These are phyloP conservation scores for Pristionchus entomophagus DNA, from an alignment of 2,888 invertebrate genomes.

Conservation along the genomic window DNA sequence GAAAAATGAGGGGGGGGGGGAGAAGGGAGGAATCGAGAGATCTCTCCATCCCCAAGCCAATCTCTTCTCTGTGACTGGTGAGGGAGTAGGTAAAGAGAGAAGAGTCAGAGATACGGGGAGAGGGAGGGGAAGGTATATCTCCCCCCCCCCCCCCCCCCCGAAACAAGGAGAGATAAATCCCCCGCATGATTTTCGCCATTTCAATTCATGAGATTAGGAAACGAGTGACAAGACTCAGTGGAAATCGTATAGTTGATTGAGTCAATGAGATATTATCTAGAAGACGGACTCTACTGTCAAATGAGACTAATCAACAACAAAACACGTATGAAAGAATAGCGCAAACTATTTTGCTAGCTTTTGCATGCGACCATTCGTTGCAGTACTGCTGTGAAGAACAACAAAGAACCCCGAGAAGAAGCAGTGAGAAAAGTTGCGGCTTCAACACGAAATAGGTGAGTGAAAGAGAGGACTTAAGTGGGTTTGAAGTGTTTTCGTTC, in stretches of 20 bases:
- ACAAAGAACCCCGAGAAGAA: slow-evolving; percentile 23
- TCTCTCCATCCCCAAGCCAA: neutral
- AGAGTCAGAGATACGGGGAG: neutral
- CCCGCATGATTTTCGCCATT: slow-evolving; percentile 19
- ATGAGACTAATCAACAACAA: neutral
- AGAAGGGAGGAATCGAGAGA: neutral
- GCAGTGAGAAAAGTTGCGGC: neutral
- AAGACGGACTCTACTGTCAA: too few species aligned
- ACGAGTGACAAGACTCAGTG: neutral
- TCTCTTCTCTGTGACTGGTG: neutral
- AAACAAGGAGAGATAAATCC: slow-evolving; percentile 26
- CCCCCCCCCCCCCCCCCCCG: neutral
- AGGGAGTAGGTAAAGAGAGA: neutral
- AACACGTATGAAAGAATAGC: too few species aligned
- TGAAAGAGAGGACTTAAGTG: neutral
- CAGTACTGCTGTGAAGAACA: too few species aligned
- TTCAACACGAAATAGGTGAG: neutral
- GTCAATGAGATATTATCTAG: neutral
- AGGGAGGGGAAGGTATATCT: slow-evolving; percentile 12
- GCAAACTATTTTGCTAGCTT: neutral
- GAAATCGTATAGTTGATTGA: slow-evolving; percentile 3
- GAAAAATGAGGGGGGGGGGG: slow-evolving; percentile 5
- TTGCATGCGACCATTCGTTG: too few species aligned
- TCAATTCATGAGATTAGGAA: slow-evolving; percentile 6
- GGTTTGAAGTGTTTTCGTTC: slow-evolving; percentile 20